Percentiles rank a stretch among this genome's conserved stretches.
These are phyloP conservation scores for Polypterus senegalus DNA, from an alignment of 2,113 vertebrate species.

Conservation along the genomic window DNA sequence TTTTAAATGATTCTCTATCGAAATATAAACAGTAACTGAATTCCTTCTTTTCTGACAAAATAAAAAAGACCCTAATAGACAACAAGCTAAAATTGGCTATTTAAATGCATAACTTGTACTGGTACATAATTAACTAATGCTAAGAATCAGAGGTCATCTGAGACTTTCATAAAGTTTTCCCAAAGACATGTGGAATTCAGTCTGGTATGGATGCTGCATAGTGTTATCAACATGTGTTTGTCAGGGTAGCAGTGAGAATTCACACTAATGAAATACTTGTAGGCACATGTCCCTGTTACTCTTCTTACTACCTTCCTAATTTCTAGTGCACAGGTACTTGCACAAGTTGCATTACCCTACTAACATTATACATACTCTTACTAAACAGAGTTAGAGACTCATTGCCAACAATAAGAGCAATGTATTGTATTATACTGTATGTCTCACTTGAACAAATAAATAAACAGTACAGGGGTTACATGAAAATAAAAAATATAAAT, in stretches of 20 bases:
- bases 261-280: conserved; percentile 31
- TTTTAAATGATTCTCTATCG: no score
- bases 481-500: no score
- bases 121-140: no score
- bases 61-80: no score
- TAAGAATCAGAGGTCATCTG: no score
- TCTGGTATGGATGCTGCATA: conserved; percentile 12
- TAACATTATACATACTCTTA: conserved; percentile 19
- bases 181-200: conserved; percentile 31
- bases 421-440: neutral
- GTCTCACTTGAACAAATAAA: no score
- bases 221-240: conserved; percentile 25
- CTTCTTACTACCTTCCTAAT: conserved; percentile 25
- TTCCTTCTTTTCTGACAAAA: no score
- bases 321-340: conserved; percentile 21
- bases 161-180: conserved; percentile 26
- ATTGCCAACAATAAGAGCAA: conserved; percentile 20
- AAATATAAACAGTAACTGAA: no score
- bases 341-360: conserved; percentile 20
- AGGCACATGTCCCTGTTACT: conserved; percentile 19
- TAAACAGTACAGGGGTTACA: no score
- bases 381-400: conserved; percentile 25
- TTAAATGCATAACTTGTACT: no score
- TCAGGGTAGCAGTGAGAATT: conserved; percentile 31
- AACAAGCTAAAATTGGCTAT: no score